Base-by-base conservation (phyloP, 2,888 invertebrate genomes). In the Clivina fossor region DNA sequence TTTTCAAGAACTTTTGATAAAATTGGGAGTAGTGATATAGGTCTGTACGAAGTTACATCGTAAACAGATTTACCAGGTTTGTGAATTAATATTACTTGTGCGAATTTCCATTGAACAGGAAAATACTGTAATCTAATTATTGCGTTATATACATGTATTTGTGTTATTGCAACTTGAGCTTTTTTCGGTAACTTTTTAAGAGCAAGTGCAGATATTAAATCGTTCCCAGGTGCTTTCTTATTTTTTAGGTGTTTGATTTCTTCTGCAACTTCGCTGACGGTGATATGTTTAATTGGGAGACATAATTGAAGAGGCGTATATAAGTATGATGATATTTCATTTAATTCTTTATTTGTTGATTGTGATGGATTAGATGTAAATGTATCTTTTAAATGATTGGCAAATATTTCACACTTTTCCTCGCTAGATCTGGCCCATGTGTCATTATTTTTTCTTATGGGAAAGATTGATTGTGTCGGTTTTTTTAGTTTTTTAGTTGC, bases 141-240 rank as follows among this genome's bases (percentile, higher is more conserved):
- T 2, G 38, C 5, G 16, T 38, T 38, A n/a, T n/a, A n/a, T n/a
- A n/a, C n/a, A n/a, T n/a, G n/a, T 1, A 66, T 22, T 8, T 57
- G 41, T 2, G 64, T 62, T 2, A 68, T 26, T 19, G 58, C 58
- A 1, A 57, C 19, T 7, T 64, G 41, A 4, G 51, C 62, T 48
- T 62, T 62, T 51, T 19, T 30, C 8, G 65, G 62, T 5, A 66
- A 59, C 19, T 63, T 56, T 57, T 63, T 63, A 60, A 61, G 50
- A 3, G 64, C 22, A n/a, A 58, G 47, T 1, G 59, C 62, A 11
- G 59, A 64, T 2, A 67, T 64, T 18, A 62, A 50, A 38, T 66
- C 66, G 18, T 56, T 60, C 2, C 62, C 63, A 15, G 64, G 60
- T 18, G 59, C 51, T 58, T 61, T 63, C 51, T 56, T 59, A 8